Evolutionary conservation across 1,140 invertebrate genomes (phyloP).

Genomic region (Mya arenaria): DNA sequence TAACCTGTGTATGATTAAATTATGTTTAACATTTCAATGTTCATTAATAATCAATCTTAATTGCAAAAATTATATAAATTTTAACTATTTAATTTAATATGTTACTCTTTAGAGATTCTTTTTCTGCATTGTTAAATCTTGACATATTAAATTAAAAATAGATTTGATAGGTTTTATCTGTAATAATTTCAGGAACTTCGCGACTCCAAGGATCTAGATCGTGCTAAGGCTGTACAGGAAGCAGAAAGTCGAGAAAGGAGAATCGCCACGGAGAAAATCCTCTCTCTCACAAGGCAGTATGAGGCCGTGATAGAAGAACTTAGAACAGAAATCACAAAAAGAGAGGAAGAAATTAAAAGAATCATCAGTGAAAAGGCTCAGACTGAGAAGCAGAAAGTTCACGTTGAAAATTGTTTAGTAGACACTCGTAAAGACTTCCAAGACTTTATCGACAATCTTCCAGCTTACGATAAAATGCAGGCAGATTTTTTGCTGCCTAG

Average conservation of each 20-base stretch:
- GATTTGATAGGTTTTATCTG: no score
- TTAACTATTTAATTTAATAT: no score
- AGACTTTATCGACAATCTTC: constrained; percentile 66
- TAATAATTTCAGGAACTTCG: constrained; percentile 40
- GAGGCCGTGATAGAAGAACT: constrained; percentile 54
- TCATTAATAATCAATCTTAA: no score
- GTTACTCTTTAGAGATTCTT: no score
- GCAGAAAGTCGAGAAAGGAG: constrained; percentile 57
- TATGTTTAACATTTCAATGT: no score
- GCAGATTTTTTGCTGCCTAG: constrained; percentile 62
- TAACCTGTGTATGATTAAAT: no score
- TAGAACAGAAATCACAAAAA: constrained; percentile 52
- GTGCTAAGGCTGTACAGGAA: constrained; percentile 55
- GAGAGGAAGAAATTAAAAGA: constrained; percentile 51
- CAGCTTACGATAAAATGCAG: constrained; percentile 56
- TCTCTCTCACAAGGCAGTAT: constrained; percentile 44
- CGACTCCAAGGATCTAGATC: constrained; percentile 61
- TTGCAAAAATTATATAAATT: no score
- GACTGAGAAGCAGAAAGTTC: constrained; percentile 58
- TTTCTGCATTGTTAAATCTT: no score
- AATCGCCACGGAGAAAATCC: constrained; percentile 57
- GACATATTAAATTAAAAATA: no score
- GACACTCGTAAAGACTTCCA: constrained; percentile 65
- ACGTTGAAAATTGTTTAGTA: constrained; percentile 58
- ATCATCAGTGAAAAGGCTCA: constrained; percentile 41